These are phyloP conservation scores for Acrossocheilus wenchowensis DNA, from an alignment of 2,797 vertebrate species.

Conservation along the genomic window DNA sequence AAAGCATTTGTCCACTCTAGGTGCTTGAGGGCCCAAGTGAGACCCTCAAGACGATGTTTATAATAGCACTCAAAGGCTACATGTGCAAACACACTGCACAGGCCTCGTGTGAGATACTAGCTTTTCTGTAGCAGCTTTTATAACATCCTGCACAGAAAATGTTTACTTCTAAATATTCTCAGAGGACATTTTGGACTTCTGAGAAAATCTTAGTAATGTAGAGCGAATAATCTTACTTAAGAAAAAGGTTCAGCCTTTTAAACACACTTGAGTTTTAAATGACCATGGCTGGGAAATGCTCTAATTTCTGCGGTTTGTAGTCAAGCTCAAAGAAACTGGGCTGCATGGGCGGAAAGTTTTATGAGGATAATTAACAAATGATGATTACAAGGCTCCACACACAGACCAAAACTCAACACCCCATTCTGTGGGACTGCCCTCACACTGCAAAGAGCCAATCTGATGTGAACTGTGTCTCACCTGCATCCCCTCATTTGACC, in stretches of 20 bases:
- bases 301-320: conserved; percentile 48
- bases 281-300: conserved; percentile 47
- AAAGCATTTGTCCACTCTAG: conserved; percentile 42
- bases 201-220: not conserved
- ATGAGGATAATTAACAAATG: conserved; percentile 58
- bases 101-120: not conserved
- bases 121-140: not conserved
- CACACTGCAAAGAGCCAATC: conserved; percentile 21
- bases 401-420: conserved; percentile 26
- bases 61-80: conserved; percentile 17
- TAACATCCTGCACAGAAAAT: not conserved
- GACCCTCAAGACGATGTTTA: conserved; percentile 18
- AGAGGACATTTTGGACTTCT: not conserved
- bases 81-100: conserved; percentile 18
- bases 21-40: conserved; percentile 18
- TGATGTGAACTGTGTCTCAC: conserved; percentile 48
- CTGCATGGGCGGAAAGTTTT: conserved; percentile 45
- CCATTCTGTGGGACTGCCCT: conserved; percentile 21
- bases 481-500: conserved; percentile 46
- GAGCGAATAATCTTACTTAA: not conserved
- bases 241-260: conserved; percentile 20
- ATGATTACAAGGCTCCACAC: conserved; percentile 47
- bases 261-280: conserved; percentile 38
- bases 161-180: conserved; percentile 8
- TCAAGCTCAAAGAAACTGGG: conserved; percentile 48